Conservation (phyloP, 1,140 invertebrate species). For the Dendroctonus valens region DNA sequence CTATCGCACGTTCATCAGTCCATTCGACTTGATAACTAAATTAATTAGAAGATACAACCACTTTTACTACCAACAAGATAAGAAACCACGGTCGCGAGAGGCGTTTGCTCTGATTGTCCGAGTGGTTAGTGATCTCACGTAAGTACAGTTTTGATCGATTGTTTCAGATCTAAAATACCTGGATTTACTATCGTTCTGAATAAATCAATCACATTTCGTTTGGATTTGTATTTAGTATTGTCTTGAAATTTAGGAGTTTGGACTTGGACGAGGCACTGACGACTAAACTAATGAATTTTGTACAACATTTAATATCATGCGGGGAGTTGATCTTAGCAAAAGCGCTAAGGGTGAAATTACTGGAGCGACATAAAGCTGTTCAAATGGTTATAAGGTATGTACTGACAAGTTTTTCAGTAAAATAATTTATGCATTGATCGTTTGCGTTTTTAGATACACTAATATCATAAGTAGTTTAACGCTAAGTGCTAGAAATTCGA, state of each 20-base stretch:
- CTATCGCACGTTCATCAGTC: constrained; percentile 91
- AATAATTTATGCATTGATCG: not conserved
- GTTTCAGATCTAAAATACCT: not conserved
- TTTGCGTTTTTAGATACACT: constrained; percentile 29
- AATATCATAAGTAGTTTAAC: constrained; percentile 39
- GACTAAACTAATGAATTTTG: constrained; percentile 83
- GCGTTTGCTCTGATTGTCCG: constrained; percentile 86
- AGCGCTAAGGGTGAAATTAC: constrained; percentile 82
- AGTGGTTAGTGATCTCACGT: constrained; percentile 93
- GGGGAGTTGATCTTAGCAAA: constrained; percentile 86
- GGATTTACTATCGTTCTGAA: constrained; percentile 38
- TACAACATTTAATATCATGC: constrained; percentile 83
- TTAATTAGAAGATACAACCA: constrained; percentile 82
- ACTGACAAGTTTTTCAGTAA: not conserved
- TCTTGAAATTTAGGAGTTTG: constrained; percentile 61
- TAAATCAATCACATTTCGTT: too few species aligned
- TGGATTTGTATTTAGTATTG: too few species aligned
- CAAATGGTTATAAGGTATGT: constrained; percentile 23
- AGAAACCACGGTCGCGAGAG: constrained; percentile 78
- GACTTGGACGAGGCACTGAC: constrained; percentile 77
- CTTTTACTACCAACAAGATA: constrained; percentile 74
- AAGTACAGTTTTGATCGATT: constrained; percentile 25
- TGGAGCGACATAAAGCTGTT: constrained; percentile 81
- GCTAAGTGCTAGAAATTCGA: constrained; percentile 58
- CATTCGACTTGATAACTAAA: constrained; percentile 84